These are phyloP conservation scores for Limenitis camilla DNA, from an alignment of 2,888 invertebrate genomes.

Conservation along the genomic window DNA sequence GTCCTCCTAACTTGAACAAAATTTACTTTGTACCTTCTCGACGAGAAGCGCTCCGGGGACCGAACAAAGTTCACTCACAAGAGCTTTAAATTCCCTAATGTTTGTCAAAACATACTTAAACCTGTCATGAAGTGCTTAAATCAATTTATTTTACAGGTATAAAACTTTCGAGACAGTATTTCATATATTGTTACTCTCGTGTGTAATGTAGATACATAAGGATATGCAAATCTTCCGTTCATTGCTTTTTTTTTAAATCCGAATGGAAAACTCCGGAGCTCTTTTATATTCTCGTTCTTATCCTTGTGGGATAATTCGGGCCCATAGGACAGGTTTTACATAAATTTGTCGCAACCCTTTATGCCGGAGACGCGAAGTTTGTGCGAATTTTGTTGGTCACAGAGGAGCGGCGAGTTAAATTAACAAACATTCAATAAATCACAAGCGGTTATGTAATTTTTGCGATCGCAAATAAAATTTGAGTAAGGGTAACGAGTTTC, in stretches of 20 bases:
- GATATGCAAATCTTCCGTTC: slow-evolving; percentile 58
- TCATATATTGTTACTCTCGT: slow-evolving; percentile 34
- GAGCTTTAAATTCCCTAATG: slow-evolving; percentile 65
- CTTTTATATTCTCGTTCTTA: slow-evolving; percentile 71
- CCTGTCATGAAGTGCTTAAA: slow-evolving; percentile 69
- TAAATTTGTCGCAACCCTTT: slow-evolving; percentile 65
- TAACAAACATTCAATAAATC: slow-evolving; percentile 66
- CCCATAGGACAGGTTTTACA: slow-evolving; percentile 70
- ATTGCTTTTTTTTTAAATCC: slow-evolving; percentile 60
- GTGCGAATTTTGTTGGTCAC: slow-evolving; percentile 47
- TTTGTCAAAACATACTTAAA: slow-evolving; percentile 70
- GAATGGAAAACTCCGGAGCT: slow-evolving; percentile 68
- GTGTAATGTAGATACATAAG: slow-evolving; percentile 29
- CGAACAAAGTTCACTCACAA: slow-evolving; percentile 60
- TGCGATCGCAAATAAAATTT: slow-evolving; percentile 59
- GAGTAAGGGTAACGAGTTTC: slow-evolving; percentile 60
- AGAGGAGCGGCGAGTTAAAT: slow-evolving; percentile 44
- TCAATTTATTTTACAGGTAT: slow-evolving; percentile 71
- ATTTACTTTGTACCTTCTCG: slow-evolving; percentile 42
- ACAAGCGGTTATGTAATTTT: slow-evolving; percentile 35
- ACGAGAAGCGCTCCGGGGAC: slow-evolving; percentile 41
- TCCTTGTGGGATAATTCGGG: slow-evolving; percentile 70
- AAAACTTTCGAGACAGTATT: slow-evolving; percentile 54
- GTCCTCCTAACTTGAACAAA: slow-evolving; percentile 39
- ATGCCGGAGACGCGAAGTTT: slow-evolving; percentile 46